Conservation (phyloP, 2,113 vertebrate genomes). For the Limanda limanda region DNA sequence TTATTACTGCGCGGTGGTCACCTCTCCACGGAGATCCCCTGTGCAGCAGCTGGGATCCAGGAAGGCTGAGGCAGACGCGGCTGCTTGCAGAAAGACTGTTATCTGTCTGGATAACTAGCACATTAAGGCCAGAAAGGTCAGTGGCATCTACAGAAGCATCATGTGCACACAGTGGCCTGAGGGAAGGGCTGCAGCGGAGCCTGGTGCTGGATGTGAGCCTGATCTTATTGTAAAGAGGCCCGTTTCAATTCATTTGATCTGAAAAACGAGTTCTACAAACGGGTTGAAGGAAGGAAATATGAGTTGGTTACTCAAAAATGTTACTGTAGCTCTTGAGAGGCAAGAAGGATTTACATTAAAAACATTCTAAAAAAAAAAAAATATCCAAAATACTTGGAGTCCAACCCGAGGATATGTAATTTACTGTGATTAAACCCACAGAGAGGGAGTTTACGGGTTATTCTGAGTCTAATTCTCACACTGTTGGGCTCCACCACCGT, state of each 20-base stretch:
- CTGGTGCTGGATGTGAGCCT: not conserved
- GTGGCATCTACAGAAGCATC: conserved; percentile 39
- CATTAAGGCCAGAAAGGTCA: conserved; percentile 62
- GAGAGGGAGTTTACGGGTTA: too few species aligned
- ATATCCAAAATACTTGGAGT: too few species aligned
- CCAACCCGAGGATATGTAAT: too few species aligned
- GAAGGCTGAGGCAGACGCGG: conserved; percentile 41
- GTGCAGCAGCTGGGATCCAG: conserved; percentile 8
- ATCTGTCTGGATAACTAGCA: conserved; percentile 65
- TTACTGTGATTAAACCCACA: too few species aligned
- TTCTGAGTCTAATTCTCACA: too few species aligned
- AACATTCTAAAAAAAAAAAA: too few species aligned
- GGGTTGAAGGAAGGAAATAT: not conserved
- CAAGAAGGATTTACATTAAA: too few species aligned
- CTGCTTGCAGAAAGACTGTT: conserved; percentile 55
- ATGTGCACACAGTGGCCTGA: conserved; percentile 34
- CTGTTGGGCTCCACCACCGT: too few species aligned
- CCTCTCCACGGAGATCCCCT: conserved; percentile 27
- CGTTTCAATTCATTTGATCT: conserved; percentile 16
- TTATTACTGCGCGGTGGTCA: conserved; percentile 40
- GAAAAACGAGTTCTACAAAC: too few species aligned
- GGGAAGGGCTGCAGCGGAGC: conserved; percentile 39
- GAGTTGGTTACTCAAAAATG: too few species aligned
- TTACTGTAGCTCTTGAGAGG: too few species aligned
- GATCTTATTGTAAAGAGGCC: not conserved